Base-by-base conservation (phyloP, 2,113 vertebrate genomes). In the Chloropsis cyanopogon region DNA sequence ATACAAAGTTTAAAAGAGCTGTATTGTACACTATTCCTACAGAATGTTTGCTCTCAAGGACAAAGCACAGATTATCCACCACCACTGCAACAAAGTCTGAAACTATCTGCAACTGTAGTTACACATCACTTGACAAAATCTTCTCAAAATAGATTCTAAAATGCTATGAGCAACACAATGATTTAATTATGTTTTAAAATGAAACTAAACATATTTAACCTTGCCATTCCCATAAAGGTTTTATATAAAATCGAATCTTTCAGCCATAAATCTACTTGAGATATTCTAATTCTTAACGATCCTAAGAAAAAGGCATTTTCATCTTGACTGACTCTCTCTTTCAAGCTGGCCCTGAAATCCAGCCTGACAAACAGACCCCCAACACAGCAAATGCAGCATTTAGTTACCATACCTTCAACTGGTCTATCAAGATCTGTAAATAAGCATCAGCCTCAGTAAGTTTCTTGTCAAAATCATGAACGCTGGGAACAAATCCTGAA, bases 391-490 rank as follows among this genome's bases (percentile, higher is more conserved):
- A 44, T 4, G 35, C 39, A 65, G n/a, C 78, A 79, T 50, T 14
- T 23, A 63, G 56, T 50, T 52, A 77, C 35, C 92, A 69, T 98
- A 99, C 99, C 98, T 99, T 99, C 94, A 99, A 89, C 47, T 99
- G 99, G 95, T 99, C 99, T 93, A 99, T 99, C 92, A 99, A 98
- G 95, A 99, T 99, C 98, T 99, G 99, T n/a, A 99, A 97, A 94
- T 99, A 99, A 90, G 99, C 99, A 41, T 99, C 99, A 33, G 99
- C 99, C 97, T 99, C 99, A 1, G 99, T 98, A 42, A 99, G 98
- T 95, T 99, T 99, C 98, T 99, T 99, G 97, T 99, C 99, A 95
- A 99, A 99, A 97, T 99, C 99, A 96, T 99, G 99, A 96, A 99
- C 98, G 9, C 98, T 99, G 31, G 99, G 99, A 98, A 99, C 99